Evolutionary conservation across 2,888 invertebrate species (phyloP), one percentile per base, ranked within the genome.

Genomic region (Conchocele bisecta): DNA sequence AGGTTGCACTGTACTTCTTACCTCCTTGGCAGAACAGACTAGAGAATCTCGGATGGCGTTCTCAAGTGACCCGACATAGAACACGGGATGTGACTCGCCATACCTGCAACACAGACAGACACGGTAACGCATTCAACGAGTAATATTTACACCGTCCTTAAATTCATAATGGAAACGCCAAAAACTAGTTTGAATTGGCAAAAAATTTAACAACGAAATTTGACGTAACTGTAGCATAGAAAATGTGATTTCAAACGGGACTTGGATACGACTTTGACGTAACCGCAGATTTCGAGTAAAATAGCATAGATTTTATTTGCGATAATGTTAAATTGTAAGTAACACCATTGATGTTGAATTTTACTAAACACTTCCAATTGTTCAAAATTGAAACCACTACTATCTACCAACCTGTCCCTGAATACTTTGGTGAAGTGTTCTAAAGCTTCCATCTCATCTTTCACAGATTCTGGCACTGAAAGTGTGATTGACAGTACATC

Each of bases 31-130:
- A 69, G 96, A 95, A 92, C 95, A 95, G 81, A 95, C 93, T 90
- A 97, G 96, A 28, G 98, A 96, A 91, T 97, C 96, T 90, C 95
- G 95, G 70, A 98, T 93, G 51, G 98, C 98, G 91, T 96, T 96
- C 81, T 97, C 97, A 66, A 98, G 93, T 29, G 96, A 95, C 39
- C 98, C 98, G 85, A 96, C 95, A 92, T 95, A 98, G 92, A 98
- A 98, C 84, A 95, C 94, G 2, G 98, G 98, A 91, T 96, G 96
- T 84, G 95, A 94, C 48, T 95, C 94, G 0, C 98, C 98, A 91
- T 97, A 97, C 75, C 98, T 91, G 75, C 2, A 78, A 73, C 37
- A 29, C 61, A 56, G 58, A 46, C 64, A 46, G 65, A n/a, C n/a
- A n/a, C n/a, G n/a, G n/a, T n/a, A n/a, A n/a, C n/a, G n/a, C n/a